Base-by-base conservation (phyloP, 1,140 invertebrate genomes). In the Cotesia vestalis region DNA sequence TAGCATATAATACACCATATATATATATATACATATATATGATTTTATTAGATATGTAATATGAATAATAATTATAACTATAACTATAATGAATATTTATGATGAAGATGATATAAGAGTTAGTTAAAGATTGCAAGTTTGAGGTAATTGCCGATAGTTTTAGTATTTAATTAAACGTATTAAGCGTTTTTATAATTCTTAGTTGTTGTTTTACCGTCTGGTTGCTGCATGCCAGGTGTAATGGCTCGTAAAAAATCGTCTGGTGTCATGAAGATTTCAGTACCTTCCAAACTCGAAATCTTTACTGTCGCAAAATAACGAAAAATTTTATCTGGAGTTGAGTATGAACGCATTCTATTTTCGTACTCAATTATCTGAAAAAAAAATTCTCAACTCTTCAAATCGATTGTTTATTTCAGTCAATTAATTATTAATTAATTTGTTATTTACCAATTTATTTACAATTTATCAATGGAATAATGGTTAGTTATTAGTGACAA, bases 271-370 rank as follows among this genome's bases (percentile, higher is more conserved):
- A 92, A 98, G 77, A 98, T 91, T 84, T 98, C 95, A 73, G 91
- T 91, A 80, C 89, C 90, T 62, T 92, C 90, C 71, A 90, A 86
- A 79, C 89, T 90, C 75, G 91, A 89, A 46, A 98, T 87, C 89
- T 96, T 95, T 75, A 99, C 90, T 52, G 97, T 99, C n/a, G 98
- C 97, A 92, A 99, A 99, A 88, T 99, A 99, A 64, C 98, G 92
- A 89, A 99, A 99, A 84, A 99, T 97, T 90, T 99, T 99, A 87
- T 99, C 98, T 61, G 98, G 97, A 40, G 96, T 98, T 11, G 97
- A 99, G 89, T 95, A 99, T 73, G 94, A 89, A 79, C 97, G 89
- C 87, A 99, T 94, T 80, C 97, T 90, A 88, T 99, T 99, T 89
- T 99, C 98, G 91, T 99, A 99, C 84, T 98, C 96, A 84, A 98